Conservation (phyloP, 1,140 invertebrate genomes). For the Gerris buenoi region DNA sequence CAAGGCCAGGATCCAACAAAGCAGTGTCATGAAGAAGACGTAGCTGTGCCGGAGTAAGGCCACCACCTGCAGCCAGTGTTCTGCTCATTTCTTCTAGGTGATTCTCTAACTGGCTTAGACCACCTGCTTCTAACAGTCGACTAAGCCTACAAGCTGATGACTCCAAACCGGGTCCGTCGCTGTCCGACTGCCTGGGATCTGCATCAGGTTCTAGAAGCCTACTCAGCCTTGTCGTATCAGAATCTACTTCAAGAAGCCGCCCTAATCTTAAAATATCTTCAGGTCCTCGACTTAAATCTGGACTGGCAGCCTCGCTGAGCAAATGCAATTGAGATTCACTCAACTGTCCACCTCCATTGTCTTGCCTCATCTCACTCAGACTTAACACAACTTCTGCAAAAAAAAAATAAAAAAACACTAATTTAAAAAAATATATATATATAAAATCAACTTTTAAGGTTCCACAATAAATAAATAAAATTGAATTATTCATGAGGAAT, state of each 20-base stretch:
- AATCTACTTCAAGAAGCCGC: not conserved
- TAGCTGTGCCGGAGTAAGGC: slow-evolving; percentile 37
- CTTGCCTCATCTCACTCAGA: not conserved
- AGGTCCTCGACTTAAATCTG: not conserved
- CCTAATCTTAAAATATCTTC: not conserved
- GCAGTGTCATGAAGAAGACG: slow-evolving; percentile 62
- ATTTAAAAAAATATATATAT: no score
- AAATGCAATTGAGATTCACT: not conserved
- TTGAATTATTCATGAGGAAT: no score
- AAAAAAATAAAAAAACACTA: not conserved
- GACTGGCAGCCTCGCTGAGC: not conserved
- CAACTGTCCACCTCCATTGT: not conserved
- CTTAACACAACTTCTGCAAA: not conserved
- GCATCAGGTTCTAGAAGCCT: not conserved
- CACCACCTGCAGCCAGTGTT: not conserved
- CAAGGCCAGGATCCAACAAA: slow-evolving; percentile 72
- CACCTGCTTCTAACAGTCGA: not conserved
- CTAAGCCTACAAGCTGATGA: not conserved
- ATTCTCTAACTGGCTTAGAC: not conserved
- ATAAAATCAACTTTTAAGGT: no score
- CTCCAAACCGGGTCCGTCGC: no score
- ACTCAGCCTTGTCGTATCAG: not conserved
- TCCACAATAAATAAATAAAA: no score
- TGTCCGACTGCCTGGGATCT: no score
- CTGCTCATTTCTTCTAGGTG: not conserved